Conservation (phyloP, 2,113 vertebrate species). For the Isichthys henryi region DNA sequence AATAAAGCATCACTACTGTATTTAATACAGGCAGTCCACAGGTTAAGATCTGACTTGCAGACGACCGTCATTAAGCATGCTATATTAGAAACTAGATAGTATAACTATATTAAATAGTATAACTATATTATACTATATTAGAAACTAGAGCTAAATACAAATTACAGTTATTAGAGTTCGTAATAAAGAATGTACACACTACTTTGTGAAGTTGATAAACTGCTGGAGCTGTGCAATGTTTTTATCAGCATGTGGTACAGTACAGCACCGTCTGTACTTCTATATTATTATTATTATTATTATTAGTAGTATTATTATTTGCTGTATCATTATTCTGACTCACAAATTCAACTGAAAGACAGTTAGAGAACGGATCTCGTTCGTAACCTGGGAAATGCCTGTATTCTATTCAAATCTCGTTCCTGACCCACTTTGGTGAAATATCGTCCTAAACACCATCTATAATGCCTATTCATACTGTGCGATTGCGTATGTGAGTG, state of each 20-base stretch:
- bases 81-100: neutral
- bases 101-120: too few species aligned
- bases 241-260: neutral
- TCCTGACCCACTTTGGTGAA: neutral
- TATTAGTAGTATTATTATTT: neutral
- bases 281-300: neutral
- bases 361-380: neutral
- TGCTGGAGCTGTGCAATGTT: too few species aligned
- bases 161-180: neutral
- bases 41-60: neutral
- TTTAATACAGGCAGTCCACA: neutral
- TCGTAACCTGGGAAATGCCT: neutral
- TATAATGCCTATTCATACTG: neutral
- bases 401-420: neutral
- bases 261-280: neutral
- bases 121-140: neutral
- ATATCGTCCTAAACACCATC: neutral
- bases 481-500: neutral
- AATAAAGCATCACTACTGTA: neutral
- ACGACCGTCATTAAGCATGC: neutral
- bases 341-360: neutral
- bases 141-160: neutral
- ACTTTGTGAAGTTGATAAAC: neutral
- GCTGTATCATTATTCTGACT: neutral
- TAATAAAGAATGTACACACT: neutral